Evolutionary conservation across 2,113 vertebrate species (phyloP).

Genomic region (Daubentonia madagascariensis): DNA sequence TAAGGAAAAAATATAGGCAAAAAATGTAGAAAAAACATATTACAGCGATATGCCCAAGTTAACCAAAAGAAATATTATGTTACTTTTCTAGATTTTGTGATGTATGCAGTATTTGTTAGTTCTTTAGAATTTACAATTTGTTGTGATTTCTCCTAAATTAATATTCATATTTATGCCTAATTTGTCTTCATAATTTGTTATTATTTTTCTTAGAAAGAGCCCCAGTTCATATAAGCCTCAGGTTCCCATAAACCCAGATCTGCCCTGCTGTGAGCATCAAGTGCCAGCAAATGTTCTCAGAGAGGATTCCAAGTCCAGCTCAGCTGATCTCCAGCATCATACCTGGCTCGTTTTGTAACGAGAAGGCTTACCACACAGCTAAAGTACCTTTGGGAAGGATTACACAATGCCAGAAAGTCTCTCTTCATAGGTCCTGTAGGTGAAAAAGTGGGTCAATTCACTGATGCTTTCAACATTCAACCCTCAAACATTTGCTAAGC

Average conservation of each 20-base stretch:
- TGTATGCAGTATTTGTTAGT: background rate
- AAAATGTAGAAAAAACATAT: background rate
- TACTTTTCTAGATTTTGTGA: slow-evolving; percentile 6
- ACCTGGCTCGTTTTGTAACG: background rate
- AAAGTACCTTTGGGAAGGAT: background rate
- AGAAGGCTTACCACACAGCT: background rate
- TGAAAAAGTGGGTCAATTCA: background rate
- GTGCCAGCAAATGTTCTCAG: background rate
- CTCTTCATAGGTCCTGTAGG: background rate
- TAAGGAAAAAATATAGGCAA: background rate
- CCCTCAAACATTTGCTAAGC: background rate
- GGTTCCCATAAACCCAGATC: background rate
- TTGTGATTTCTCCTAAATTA: slow-evolving; percentile 16
- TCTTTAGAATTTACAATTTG: background rate
- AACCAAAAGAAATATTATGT: background rate
- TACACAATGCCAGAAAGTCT: background rate
- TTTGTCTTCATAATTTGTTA: background rate
- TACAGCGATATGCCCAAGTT: background rate
- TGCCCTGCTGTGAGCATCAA: background rate
- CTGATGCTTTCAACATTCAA: background rate
- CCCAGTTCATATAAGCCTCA: background rate
- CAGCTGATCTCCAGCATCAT: background rate
- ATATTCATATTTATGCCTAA: background rate
- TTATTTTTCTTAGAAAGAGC: background rate
- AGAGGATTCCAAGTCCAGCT: background rate